Evolutionary conservation across 2,113 vertebrate species (phyloP), one percentile per base, ranked within the genome.

Genomic region (Pipa parva): DNA sequence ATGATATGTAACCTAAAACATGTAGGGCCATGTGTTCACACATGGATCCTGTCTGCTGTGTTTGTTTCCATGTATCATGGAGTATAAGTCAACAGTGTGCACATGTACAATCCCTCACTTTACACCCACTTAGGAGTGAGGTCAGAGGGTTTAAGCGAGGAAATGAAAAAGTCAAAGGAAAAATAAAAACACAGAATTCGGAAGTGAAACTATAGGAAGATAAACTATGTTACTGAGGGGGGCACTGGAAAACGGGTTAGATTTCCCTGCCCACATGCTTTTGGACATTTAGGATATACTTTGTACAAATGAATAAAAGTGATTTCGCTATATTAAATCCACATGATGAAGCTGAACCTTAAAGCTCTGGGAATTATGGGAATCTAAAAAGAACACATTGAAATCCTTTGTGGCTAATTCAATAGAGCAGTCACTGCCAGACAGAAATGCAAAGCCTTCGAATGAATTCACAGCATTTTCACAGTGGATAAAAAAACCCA

Each of bases 241-340:
- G 49, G 52, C 71, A 51, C 7, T 20, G n/a, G n/a, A n/a, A n/a
- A n/a, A n/a, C 21, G 22, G 25, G 21, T 29, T 27, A 21, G 24
- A 65, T 46, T 56, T 22, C 26, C 7, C 21, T 20, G 22, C 50
- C 50, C 13, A 22, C 33, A 8, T 2, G 59, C 0, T 0, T 59
- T 50, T 61, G 75, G 21, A 27, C 36, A n/a, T 22, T n/a, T 0
- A 0, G 65, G 57, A 26, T 70, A 66, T 26, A 48, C 75, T 75
- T 80, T 81, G 57, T 82, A 78, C 78, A 63, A 24, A 55, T 77
- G 77, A 74, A 63, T 60, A 76, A 31, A 59, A 24, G 73, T 71
- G 5, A 72, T 78, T 76, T 75, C n/a, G 71, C 66, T 70, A 77
- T 61, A 79, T 2, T 26, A 51, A 56, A 65, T 39, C 61, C 56